Percentiles rank a stretch among this genome's conserved stretches.
These are phyloP conservation scores for Crotalus tigris DNA, from an alignment of 2,113 vertebrate species.

Conservation along the genomic window DNA sequence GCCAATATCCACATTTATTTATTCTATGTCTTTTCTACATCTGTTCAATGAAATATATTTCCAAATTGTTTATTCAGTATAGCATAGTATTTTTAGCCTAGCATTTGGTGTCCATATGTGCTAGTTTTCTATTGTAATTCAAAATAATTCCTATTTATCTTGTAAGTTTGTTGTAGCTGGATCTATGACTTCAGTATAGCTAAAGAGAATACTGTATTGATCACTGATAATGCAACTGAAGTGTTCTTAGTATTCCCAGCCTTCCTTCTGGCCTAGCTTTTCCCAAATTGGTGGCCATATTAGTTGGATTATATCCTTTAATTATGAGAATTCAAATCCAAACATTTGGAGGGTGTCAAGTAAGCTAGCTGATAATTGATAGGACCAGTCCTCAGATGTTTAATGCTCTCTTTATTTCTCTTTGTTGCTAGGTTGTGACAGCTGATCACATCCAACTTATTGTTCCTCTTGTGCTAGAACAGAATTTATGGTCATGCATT, in stretches of 20 bases:
- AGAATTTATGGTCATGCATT: conserved; percentile 92
- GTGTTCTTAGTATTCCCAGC: not conserved
- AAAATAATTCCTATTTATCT: not conserved
- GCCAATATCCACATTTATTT: not conserved
- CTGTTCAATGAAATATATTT: not conserved
- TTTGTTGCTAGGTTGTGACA: conserved; percentile 82
- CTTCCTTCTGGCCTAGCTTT: not conserved
- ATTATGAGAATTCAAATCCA: not conserved
- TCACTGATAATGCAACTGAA: not conserved
- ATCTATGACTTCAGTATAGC: not conserved
- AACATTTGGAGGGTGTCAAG: not conserved
- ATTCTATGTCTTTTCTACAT: conserved; percentile 7
- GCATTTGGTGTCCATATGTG: not conserved
- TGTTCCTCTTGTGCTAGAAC: conserved; percentile 90
- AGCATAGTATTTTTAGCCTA: not conserved
- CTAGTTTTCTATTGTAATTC: not conserved
- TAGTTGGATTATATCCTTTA: not conserved
- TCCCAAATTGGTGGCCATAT: not conserved
- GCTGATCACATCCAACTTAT: conserved; percentile 97
- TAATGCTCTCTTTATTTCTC: conserved; percentile 41
- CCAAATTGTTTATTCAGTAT: not conserved
- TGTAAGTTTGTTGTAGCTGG: not conserved
- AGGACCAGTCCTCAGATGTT: not conserved
- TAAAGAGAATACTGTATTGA: not conserved
- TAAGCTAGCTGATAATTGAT: not conserved